Conservation (phyloP, 2,797 vertebrate genomes). For the Atherinosoma microstoma region DNA sequence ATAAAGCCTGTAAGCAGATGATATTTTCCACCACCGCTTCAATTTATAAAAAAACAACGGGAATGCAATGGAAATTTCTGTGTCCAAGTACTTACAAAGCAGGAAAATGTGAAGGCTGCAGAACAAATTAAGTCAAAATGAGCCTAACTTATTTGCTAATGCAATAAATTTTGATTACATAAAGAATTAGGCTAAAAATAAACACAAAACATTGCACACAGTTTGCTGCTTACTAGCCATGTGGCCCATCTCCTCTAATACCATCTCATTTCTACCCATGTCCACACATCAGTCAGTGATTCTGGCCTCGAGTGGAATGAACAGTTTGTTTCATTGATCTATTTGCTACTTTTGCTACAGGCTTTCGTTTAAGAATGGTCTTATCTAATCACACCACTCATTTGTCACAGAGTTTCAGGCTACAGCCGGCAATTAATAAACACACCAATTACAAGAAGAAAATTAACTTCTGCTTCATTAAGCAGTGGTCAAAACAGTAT, state of each 20-base stretch:
- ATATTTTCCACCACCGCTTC: no score
- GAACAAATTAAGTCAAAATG: slow-evolving; percentile 3
- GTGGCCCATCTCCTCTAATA: slow-evolving; percentile 30
- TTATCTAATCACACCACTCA: slow-evolving; percentile 75
- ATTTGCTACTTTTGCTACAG: slow-evolving; percentile 53
- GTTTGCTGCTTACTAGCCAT: slow-evolving; percentile 20
- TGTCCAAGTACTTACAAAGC: not conserved
- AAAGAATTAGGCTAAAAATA: not conserved
- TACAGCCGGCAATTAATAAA: slow-evolving; percentile 68
- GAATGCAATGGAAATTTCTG: not conserved
- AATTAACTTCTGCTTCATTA: slow-evolving; percentile 63
- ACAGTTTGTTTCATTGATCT: slow-evolving; percentile 71
- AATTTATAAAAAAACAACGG: not conserved
- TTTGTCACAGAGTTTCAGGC: slow-evolving; percentile 65
- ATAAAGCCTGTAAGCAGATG: not conserved
- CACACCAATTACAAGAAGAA: slow-evolving; percentile 66
- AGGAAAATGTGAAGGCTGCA: slow-evolving; percentile 2
- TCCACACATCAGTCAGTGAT: slow-evolving; percentile 58
- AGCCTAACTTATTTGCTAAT: not conserved
- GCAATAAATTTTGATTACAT: not conserved
- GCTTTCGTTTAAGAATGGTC: slow-evolving; percentile 58
- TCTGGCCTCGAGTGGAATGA: slow-evolving; percentile 36
- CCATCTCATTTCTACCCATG: slow-evolving; percentile 42
- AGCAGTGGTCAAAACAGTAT: slow-evolving; percentile 29
- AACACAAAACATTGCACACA: slow-evolving; percentile 2